These are phyloP conservation scores for Benthosema pterotum DNA, from an alignment of 2,797 vertebrate species.

Conservation along the genomic window DNA sequence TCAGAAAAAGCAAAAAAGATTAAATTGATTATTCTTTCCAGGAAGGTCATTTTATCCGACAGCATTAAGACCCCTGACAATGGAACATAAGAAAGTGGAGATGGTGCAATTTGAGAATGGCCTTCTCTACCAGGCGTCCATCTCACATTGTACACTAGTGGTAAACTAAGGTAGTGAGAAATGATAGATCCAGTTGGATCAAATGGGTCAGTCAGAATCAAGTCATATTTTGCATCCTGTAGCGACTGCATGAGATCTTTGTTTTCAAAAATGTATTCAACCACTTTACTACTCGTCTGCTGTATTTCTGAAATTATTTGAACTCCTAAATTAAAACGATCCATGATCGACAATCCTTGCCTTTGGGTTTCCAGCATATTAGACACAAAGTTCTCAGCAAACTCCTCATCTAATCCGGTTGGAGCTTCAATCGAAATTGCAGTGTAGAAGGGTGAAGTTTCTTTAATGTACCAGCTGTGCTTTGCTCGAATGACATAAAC, in stretches of 20 bases:
- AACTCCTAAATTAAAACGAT: no score
- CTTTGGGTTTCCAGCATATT: neutral
- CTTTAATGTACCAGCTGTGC: conserved; percentile 33
- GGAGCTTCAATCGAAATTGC: conserved; percentile 11
- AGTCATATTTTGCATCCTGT: conserved; percentile 14
- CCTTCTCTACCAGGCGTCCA: conserved; percentile 67
- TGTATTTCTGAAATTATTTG: no score
- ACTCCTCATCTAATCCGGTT: no score
- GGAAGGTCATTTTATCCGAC: conserved; percentile 69
- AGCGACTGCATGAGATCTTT: conserved; percentile 12
- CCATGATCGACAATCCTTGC: neutral
- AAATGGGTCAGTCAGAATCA: conserved; percentile 40
- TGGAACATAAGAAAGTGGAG: conserved; percentile 66
- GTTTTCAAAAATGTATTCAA: conserved; percentile 22
- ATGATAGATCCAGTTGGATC: conserved; percentile 14
- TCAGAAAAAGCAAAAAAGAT: conserved; percentile 32
- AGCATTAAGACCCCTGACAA: conserved; percentile 45
- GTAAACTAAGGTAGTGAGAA: conserved; percentile 34
- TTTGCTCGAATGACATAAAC: conserved; percentile 17
- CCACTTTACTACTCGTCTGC: neutral
- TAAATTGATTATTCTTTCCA: conserved; percentile 48
- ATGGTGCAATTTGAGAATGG: conserved; percentile 66
- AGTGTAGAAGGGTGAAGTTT: conserved; percentile 21
- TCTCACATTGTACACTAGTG: conserved; percentile 60
- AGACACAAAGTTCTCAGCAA: neutral